Percentiles rank a stretch among this genome's conserved stretches.
phyloP scores from a whole-genome alignment of 1,140 invertebrate genomes.

The Alviniconcha marisindica region DNA sequence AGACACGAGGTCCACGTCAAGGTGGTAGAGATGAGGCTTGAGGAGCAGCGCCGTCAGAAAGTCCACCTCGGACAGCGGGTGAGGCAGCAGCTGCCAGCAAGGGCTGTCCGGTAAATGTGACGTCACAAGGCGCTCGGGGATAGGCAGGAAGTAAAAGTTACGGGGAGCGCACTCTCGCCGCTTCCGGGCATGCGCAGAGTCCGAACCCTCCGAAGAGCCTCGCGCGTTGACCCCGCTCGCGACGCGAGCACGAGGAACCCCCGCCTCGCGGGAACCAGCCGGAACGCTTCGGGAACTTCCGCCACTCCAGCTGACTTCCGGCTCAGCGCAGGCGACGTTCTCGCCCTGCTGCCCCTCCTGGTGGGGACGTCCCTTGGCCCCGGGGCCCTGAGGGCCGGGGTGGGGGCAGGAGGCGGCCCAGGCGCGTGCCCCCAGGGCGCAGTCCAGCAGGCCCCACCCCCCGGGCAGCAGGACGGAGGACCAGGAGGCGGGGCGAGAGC shows the following conservation, averaged over 20 bases:
- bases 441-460: slow-evolving; percentile 39
- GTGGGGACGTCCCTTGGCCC: neutral
- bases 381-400: neutral
- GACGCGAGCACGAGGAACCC: too few species aligned
- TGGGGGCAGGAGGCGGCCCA: neutral
- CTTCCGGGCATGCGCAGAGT: too few species aligned
- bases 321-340: neutral
- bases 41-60: slow-evolving; percentile 37
- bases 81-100: slow-evolving; percentile 45
- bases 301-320: neutral
- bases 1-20: neutral
- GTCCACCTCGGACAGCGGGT: slow-evolving; percentile 37
- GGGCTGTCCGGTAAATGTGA: slow-evolving; percentile 76
- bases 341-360: neutral
- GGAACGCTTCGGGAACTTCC: neutral
- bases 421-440: slow-evolving; percentile 15
- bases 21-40: slow-evolving; percentile 41
- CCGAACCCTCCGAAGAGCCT: too few species aligned
- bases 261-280: neutral
- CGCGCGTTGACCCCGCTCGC: too few species aligned
- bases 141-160: slow-evolving; percentile 76
- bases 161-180: slow-evolving; percentile 46
- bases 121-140: slow-evolving; percentile 76
- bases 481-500: slow-evolving; percentile 3
- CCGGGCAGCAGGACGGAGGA: slow-evolving; percentile 17